Evolutionary conservation across 2,797 vertebrate genomes (phyloP).

Genomic region (Myotis myotis): DNA sequence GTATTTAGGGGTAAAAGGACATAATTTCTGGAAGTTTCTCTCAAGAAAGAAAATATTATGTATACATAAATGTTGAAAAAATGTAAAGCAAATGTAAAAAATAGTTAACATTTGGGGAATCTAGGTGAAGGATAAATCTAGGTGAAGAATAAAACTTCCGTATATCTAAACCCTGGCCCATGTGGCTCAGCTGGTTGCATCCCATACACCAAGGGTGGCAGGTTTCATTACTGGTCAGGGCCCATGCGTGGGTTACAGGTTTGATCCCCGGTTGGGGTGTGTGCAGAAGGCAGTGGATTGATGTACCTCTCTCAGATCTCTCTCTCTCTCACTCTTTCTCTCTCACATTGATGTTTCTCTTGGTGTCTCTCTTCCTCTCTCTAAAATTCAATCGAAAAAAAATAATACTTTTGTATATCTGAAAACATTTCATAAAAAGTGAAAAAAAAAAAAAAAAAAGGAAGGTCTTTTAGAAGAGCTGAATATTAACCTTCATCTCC

Average conservation of each 20-base stretch:
- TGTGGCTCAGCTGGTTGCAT: background rate
- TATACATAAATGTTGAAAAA: slow-evolving; percentile 14
- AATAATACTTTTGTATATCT: background rate
- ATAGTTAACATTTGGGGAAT: background rate
- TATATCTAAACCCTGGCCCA: background rate
- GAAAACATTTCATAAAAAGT: slow-evolving; percentile 31
- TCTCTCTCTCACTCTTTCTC: background rate
- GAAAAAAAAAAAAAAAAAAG: background rate
- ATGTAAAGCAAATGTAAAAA: slow-evolving; percentile 11
- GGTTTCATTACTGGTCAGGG: background rate
- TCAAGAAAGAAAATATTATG: background rate
- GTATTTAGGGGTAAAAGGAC: slow-evolving; percentile 14
- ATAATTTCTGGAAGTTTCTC: background rate
- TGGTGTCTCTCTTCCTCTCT: background rate
- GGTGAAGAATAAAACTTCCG: background rate
- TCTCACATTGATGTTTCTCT: too few species aligned
- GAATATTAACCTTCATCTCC: slow-evolving; percentile 16
- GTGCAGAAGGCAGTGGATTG: background rate
- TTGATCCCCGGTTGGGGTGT: background rate
- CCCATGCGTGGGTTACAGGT: background rate
- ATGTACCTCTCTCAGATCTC: background rate
- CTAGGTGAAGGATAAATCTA: background rate
- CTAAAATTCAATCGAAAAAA: background rate
- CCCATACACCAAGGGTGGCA: background rate
- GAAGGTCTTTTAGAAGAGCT: background rate